Percentiles rank a stretch among this genome's conserved stretches.
phyloP scores from a whole-genome alignment of 1,140 invertebrate species.

The Streblospio benedicti region DNA sequence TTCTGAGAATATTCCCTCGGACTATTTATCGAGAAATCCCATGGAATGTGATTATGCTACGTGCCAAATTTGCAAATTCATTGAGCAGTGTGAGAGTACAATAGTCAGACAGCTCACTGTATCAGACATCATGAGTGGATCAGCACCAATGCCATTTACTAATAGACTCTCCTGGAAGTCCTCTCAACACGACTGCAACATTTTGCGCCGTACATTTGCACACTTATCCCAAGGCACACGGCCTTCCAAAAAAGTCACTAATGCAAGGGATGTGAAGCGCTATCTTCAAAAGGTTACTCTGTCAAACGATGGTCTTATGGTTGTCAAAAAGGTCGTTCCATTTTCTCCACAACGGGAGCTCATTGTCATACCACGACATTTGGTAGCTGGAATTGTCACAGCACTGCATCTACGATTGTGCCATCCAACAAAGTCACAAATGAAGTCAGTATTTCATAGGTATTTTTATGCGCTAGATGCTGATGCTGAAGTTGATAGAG shows the following conservation, averaged over 20 bases:
- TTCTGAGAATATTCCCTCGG: conserved; percentile 14
- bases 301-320: conserved; percentile 23
- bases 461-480: conserved; percentile 22
- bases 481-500: conserved; percentile 7
- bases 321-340: conserved; percentile 13
- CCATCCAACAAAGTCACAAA: conserved; percentile 14
- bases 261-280: conserved; percentile 19
- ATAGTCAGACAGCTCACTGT: neutral
- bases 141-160: conserved; percentile 18
- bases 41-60: conserved; percentile 2
- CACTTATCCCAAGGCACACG: conserved; percentile 22
- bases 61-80: conserved; percentile 12
- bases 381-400: conserved; percentile 21
- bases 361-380: conserved; percentile 19
- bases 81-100: neutral
- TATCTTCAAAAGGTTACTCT: conserved; percentile 20
- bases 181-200: conserved; percentile 19
- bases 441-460: conserved; percentile 12
- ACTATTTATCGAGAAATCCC: conserved; percentile 21
- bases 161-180: conserved; percentile 13
- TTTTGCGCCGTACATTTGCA: conserved; percentile 18
- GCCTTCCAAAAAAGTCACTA: conserved; percentile 21
- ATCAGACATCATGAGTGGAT: no score
- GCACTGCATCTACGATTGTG: conserved; percentile 19
- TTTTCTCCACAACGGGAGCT: neutral